Evolutionary conservation across 2,797 vertebrate genomes (phyloP), one percentile per base, ranked within the genome.

Genomic region (Geotria australis): DNA sequence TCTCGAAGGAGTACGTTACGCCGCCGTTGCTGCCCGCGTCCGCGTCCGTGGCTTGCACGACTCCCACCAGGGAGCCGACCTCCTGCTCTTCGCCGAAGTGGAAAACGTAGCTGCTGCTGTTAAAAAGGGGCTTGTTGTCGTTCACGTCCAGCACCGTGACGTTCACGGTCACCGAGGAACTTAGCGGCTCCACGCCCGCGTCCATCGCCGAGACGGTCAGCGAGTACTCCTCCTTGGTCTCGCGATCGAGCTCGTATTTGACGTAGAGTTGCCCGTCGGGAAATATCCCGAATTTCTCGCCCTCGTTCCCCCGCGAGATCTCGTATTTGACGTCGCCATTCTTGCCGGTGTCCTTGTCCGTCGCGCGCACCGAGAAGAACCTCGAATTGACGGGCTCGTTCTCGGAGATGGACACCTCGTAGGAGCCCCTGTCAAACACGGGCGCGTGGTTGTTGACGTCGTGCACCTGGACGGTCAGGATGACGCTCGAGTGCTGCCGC

Each of bases 91-190:
- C 91, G 64, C 83, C 78, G 62, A 93, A 89, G 61, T 78, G 79
- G 70, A 99, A 99, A 7, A 89, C 81, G 3, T 99, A 99, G 68
- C 80, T 93, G 11, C 86, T 96, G 66, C 85, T 95, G 70, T 94
- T 89, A 65, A 99, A 99, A 56, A 99, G 73, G 2, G 89, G 91
- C 1, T 86, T 80, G 59, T 96, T 96, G 58, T 99, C 91, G 46
- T 99, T 99, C 3, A 94, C 83, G 46, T 95, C 91, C 48, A 94
- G 83, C 10, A 98, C 68, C 63, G 89, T 77, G 7, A 98, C 74
- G 0, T 77, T 93, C 64, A 98, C 81, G 0, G 94, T 96, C 58
- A 95, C 82, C 3, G 74, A 76, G 57, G 85, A 78, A 47, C 73
- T 88, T 3, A 95, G 74, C 0, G 89, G 79, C 47, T 95, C 86